Evolutionary conservation across 2,888 invertebrate species (phyloP).

Genomic region (Incurvaria masculella): DNA sequence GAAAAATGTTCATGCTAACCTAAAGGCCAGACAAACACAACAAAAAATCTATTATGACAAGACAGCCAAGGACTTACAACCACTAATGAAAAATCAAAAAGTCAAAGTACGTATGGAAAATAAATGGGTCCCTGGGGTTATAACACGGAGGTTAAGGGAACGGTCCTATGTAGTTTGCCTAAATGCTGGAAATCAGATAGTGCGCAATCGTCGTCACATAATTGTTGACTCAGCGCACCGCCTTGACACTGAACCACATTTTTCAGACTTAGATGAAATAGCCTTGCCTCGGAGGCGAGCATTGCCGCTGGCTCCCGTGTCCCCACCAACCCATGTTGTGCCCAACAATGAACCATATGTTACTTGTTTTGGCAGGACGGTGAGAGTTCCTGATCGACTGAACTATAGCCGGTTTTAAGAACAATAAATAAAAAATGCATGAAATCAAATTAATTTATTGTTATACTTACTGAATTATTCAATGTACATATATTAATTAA

Average conservation of each 20-base stretch:
- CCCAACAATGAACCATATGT: background rate
- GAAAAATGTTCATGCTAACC: background rate
- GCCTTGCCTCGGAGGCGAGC: background rate
- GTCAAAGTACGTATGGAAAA: slow-evolving; percentile 1
- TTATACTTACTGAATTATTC: too few species aligned
- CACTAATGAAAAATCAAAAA: slow-evolving; percentile 2
- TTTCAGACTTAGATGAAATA: background rate
- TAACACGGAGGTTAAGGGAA: background rate
- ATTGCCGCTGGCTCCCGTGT: background rate
- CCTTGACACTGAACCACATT: background rate
- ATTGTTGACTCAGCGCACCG: background rate
- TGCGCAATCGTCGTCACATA: background rate
- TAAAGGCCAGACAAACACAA: background rate
- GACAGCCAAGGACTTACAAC: background rate
- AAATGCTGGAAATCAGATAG: background rate
- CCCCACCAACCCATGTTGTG: background rate
- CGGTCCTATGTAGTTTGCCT: background rate
- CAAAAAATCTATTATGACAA: slow-evolving; percentile 5
- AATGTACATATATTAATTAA: too few species aligned
- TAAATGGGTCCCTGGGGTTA: background rate
- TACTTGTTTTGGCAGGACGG: slow-evolving; percentile 8
- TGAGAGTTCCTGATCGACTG: slow-evolving; percentile 12
- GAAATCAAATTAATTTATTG: too few species aligned
- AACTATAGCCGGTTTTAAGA: too few species aligned
- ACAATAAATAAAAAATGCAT: too few species aligned